These are phyloP conservation scores for Hydractinia symbiolongicarpus DNA, from an alignment of 30 jellyfish, hydroid and myxozoan genomes.

Conservation along the genomic window DNA sequence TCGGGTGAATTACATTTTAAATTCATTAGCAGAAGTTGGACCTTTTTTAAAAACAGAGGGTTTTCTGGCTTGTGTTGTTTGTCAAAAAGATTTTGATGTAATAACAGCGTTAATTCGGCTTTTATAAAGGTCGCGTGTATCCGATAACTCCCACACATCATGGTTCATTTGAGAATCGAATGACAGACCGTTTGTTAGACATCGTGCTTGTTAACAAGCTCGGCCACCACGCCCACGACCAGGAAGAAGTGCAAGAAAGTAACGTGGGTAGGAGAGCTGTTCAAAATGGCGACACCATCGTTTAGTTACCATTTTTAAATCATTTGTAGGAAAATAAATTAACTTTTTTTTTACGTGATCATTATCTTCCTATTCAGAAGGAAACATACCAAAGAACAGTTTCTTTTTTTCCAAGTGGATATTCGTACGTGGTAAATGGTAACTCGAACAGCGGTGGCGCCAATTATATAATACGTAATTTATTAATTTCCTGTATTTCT, in stretches of 20 bases:
- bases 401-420: too few relatives aligned
- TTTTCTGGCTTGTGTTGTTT: too few relatives aligned
- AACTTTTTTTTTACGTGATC: neutral
- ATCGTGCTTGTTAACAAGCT: neutral
- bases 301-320: neutral
- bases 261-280: neutral
- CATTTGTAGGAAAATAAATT: neutral
- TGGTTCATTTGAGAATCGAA: neutral
- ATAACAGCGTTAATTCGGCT: too few relatives aligned
- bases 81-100: too few relatives aligned
- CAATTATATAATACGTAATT: too few relatives aligned
- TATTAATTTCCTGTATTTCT: neutral
- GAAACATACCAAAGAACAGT: too few relatives aligned
- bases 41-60: too few relatives aligned
- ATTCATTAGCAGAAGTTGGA: too few relatives aligned
- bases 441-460: too few relatives aligned
- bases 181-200: neutral
- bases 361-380: too few relatives aligned
- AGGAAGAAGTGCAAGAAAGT: constrained; percentile 8
- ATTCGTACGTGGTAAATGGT: too few relatives aligned
- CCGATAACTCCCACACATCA: constrained; percentile 4
- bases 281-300: neutral
- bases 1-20: too few relatives aligned
- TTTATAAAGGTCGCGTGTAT: neutral
- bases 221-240: neutral